Conservation (phyloP, 2,113 vertebrate species). For the Prietella phreatophila region DNA sequence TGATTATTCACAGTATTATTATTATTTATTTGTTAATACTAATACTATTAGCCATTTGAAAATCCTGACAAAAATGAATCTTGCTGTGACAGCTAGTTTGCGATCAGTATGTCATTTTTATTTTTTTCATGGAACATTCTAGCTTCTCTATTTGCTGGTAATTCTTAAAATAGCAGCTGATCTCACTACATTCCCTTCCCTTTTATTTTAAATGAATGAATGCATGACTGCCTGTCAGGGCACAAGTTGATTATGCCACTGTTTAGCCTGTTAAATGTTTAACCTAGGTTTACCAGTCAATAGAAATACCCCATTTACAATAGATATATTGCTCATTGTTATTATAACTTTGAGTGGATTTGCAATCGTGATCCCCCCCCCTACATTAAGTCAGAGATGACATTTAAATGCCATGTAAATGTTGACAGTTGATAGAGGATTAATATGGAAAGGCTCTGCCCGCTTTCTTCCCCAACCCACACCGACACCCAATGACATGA, state of each 20-base stretch:
- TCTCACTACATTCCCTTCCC: background rate
- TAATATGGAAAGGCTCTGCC: background rate
- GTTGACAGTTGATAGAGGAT: background rate
- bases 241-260: background rate
- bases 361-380: background rate
- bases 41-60: no score
- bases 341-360: background rate
- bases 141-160: background rate
- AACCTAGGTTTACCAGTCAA: background rate
- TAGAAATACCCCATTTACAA: background rate
- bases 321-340: background rate
- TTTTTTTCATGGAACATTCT: background rate
- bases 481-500: no score
- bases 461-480: no score
- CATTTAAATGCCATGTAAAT: background rate
- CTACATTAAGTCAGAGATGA: background rate
- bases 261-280: background rate
- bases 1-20: background rate
- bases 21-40: background rate
- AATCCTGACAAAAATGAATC: background rate
- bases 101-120: background rate
- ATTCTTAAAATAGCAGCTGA: conserved; percentile 18
- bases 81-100: background rate
- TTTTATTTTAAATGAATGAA: background rate
- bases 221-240: background rate